Base-by-base conservation (phyloP, 2,113 vertebrate genomes). In the Cariama cristata region DNA sequence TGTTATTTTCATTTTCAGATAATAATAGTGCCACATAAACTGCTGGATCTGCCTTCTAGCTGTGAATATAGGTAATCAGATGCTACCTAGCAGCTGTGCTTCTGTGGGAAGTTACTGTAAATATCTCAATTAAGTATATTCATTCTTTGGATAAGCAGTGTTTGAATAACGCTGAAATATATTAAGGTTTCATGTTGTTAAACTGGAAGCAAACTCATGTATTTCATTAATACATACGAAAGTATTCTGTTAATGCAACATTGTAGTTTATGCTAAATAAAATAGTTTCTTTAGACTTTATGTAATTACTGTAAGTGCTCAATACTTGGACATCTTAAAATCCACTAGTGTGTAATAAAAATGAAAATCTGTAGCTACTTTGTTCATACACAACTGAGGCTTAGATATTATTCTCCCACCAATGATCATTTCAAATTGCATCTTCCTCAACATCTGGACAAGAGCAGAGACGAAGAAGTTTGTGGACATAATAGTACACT, bases 11-110 rank as follows among this genome's bases (percentile, higher is more conserved):
- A 33, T 96, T 95, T 95, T 93, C 53, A 52, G 26, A n/a, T 60
- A 49, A 75, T 75, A 84, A 90, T 53, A 17, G 30, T 27, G 42
- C 50, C 44, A n/a, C 55, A 74, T 71, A 92, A 88, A 96, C 63
- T 66, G 22, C 42, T 52, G 93, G 52, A 11, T 88, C 93, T 96
- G 60, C 89, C 69, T 14, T 96, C 97, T 97, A 92, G 84, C 87
- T 86, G 20, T 68, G 96, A 97, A 69, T 83, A 56, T 63, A 81
- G 75, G 92, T 95, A 97, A 95, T 94, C 89, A 87, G 93, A 90
- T 17, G 15, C 85, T 92, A 60, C 20, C 58, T 79, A 94, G 67
- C 96, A 97, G 97, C 97, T 98, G 95, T 96, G 97, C 96, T 97
- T 92, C 90, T 96, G 59, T 91, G 79, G 68, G 77, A 93, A 69